Evolutionary conservation across 2,797 vertebrate species (phyloP).

Genomic region (Pangasius djambal): DNA sequence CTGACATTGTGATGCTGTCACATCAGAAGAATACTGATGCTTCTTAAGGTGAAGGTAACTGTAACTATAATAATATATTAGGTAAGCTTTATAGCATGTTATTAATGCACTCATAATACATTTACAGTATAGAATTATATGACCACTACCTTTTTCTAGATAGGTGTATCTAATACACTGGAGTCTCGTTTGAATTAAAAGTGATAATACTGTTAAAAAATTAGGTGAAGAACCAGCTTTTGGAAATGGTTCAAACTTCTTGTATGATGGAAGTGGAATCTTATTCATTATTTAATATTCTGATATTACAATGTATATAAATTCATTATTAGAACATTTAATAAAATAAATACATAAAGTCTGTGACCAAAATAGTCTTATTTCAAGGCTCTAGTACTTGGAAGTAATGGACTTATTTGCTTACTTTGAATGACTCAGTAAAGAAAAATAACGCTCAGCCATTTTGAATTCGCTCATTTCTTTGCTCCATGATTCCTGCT

Average conservation of each 20-base stretch:
- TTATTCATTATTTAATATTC: neutral
- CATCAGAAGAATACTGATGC: neutral
- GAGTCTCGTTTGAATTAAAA: neutral
- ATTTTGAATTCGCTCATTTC: neutral
- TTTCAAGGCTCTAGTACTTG: neutral
- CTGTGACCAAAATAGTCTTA: neutral
- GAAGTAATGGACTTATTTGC: neutral
- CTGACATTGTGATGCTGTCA: neutral
- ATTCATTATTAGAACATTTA: neutral
- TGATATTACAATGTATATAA: neutral
- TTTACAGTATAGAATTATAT: neutral
- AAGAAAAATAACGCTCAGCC: neutral
- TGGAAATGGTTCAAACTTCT: neutral
- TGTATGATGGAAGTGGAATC: neutral
- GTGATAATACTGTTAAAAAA: neutral
- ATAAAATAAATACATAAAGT: neutral
- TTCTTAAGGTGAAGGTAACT: neutral
- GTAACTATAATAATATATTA: neutral
- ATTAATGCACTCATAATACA: neutral
- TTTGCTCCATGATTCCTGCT: constrained; percentile 29
- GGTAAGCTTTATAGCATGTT: neutral
- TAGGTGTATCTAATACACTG: neutral
- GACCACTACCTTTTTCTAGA: neutral
- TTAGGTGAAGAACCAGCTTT: neutral
- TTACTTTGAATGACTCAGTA: neutral